Conservation (phyloP, 2,113 vertebrate genomes). For the Mirza zaza region DNA sequence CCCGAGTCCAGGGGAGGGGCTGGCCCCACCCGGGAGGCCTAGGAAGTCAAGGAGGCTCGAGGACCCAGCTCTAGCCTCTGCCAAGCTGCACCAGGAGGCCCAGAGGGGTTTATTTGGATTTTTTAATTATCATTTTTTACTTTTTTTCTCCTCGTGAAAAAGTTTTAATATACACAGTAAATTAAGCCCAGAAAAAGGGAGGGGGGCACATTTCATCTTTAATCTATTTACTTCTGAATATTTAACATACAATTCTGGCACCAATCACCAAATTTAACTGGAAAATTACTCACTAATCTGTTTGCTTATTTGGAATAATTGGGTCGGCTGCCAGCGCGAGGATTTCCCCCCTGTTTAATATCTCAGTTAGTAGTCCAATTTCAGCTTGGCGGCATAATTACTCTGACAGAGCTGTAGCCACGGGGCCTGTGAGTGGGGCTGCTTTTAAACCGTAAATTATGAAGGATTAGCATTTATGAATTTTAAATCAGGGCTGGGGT, state of each 20-base stretch:
- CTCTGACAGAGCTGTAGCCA: slow-evolving; percentile 99
- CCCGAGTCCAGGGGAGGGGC: neutral
- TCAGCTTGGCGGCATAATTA: slow-evolving; percentile 99
- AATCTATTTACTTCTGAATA: slow-evolving; percentile 98
- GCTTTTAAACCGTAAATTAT: slow-evolving; percentile 99
- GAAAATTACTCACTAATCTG: slow-evolving; percentile 99
- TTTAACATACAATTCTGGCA: slow-evolving; percentile 95
- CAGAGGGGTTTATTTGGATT: slow-evolving; percentile 75
- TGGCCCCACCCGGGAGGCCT: neutral
- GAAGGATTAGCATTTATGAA: slow-evolving; percentile 99
- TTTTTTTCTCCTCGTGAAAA: slow-evolving; percentile 82
- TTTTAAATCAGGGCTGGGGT: slow-evolving; percentile 99
- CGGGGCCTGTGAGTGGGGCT: slow-evolving; percentile 98
- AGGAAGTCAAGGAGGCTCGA: neutral
- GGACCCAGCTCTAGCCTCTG: neutral
- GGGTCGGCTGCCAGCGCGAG: slow-evolving; percentile 97
- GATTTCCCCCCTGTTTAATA: slow-evolving; percentile 99
- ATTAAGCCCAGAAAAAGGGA: slow-evolving; percentile 86
- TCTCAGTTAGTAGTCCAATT: slow-evolving; percentile 99
- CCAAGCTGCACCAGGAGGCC: slow-evolving; percentile 41
- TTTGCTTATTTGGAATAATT: slow-evolving; percentile 99
- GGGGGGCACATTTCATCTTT: slow-evolving; percentile 91
- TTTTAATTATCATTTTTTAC: slow-evolving; percentile 78
- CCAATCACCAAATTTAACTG: slow-evolving; percentile 97
- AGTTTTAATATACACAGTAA: slow-evolving; percentile 91